These are phyloP conservation scores for Anolis carolinensis DNA, from an alignment of 2,113 vertebrate genomes.

Conservation along the genomic window DNA sequence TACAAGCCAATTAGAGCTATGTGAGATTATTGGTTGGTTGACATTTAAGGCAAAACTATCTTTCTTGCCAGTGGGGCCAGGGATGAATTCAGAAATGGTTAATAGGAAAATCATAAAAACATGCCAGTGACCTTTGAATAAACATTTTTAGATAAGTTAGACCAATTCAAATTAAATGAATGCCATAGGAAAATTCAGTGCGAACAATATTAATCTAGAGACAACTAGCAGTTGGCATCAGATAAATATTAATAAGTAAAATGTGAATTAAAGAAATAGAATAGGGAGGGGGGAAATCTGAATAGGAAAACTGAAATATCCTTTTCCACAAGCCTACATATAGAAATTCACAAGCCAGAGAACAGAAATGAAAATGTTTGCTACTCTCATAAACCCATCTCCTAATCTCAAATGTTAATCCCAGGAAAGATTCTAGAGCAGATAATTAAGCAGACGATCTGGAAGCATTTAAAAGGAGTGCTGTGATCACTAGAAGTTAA, in stretches of 20 bases:
- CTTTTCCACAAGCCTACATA: background rate
- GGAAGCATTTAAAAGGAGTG: no score
- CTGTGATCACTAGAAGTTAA: no score
- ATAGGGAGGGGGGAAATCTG: background rate
- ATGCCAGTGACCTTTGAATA: background rate
- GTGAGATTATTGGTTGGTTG: constrained; percentile 25
- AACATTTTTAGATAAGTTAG: constrained; percentile 8
- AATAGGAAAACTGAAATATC: background rate
- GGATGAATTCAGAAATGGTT: constrained; percentile 16
- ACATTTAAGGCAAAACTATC: background rate
- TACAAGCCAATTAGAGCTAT: constrained; percentile 18
- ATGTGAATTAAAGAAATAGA: background rate
- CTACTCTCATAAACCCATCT: background rate
- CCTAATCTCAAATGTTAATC: background rate
- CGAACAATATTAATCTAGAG: background rate
- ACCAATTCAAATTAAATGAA: background rate
- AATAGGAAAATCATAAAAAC: background rate
- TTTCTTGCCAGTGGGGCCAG: background rate
- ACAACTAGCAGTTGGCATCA: background rate
- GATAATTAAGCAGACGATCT: no score
- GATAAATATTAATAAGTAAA: background rate
- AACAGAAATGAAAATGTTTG: background rate
- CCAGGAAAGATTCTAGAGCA: no score
- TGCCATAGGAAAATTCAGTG: background rate
- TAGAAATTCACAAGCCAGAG: background rate